A percentile compares a stretch with the other conserved stretches of the same genome.
Conservation (phyloP, 2,888 invertebrate genomes). For the Yponomeuta cagnagella region DNA sequence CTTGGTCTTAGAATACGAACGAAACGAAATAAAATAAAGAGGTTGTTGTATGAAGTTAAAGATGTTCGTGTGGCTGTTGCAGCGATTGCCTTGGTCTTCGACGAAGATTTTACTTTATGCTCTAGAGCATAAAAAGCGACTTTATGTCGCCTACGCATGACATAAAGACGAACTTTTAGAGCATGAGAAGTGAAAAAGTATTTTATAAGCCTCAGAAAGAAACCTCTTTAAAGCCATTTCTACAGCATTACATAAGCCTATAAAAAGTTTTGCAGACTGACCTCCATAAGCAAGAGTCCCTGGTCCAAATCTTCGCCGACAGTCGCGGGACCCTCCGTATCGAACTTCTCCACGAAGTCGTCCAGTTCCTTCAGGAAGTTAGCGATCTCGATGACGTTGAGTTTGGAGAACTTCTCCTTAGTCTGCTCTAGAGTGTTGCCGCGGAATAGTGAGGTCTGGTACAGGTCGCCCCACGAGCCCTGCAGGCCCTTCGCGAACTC, state of each 20-base stretch:
- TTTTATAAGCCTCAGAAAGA: no score
- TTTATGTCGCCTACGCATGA: no score
- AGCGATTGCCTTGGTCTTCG: no score
- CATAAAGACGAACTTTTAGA: no score
- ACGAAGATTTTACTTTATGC: no score
- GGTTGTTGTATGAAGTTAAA: no score
- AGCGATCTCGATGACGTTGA: slow-evolving; percentile 85
- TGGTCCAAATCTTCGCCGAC: slow-evolving; percentile 86
- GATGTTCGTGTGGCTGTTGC: no score
- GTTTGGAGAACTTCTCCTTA: slow-evolving; percentile 89
- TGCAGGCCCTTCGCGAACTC: slow-evolving; percentile 76
- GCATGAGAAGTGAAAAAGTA: no score
- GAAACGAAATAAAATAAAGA: no score
- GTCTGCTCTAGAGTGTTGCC: slow-evolving; percentile 83
- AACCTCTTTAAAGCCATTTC: no score
- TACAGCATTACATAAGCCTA: background rate
- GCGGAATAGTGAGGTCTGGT: slow-evolving; percentile 81
- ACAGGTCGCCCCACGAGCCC: slow-evolving; percentile 81
- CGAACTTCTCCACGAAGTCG: slow-evolving; percentile 84
- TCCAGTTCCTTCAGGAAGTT: slow-evolving; percentile 78
- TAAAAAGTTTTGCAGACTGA: slow-evolving; percentile 27
- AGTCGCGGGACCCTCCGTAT: slow-evolving; percentile 85
- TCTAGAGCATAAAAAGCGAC: no score
- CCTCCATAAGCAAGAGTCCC: slow-evolving; percentile 83
- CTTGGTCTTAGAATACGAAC: no score